These are phyloP conservation scores for Alouatta palliata DNA, from an alignment of 2,113 vertebrate genomes.

Conservation along the genomic window DNA sequence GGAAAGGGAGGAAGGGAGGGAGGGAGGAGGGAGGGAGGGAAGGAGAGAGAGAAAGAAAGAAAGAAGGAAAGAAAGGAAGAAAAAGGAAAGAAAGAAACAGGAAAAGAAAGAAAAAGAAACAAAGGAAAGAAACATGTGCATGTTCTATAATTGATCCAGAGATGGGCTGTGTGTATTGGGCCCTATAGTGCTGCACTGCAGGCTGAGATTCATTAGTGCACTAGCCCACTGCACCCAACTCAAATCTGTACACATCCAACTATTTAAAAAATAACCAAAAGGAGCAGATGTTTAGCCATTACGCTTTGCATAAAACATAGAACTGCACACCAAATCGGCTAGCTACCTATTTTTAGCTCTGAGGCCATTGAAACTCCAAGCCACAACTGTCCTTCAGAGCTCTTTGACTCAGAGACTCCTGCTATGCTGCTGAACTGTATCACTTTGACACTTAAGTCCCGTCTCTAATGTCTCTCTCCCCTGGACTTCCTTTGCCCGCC, in stretches of 20 bases:
- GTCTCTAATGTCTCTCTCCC: neutral
- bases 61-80: too few relatives aligned
- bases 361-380: neutral
- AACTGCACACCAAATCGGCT: neutral
- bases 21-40: too few relatives aligned
- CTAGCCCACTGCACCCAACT: neutral
- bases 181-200: neutral
- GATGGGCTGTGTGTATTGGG: neutral
- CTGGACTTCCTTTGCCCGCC: neutral
- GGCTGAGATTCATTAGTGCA: neutral
- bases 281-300: neutral
- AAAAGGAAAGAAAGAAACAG: too few relatives aligned
- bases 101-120: neutral
- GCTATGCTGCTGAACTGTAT: neutral
- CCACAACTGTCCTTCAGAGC: neutral
- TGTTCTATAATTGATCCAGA: neutral
- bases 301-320: neutral
- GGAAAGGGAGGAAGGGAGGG: too few relatives aligned
- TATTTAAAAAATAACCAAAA: neutral
- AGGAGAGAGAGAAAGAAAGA: too few relatives aligned
- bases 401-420: neutral
- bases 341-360: neutral
- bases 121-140: neutral
- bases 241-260: neutral
- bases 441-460: neutral